Conservation (phyloP, 2,888 invertebrate species). For the Amorpha juglandis region DNA sequence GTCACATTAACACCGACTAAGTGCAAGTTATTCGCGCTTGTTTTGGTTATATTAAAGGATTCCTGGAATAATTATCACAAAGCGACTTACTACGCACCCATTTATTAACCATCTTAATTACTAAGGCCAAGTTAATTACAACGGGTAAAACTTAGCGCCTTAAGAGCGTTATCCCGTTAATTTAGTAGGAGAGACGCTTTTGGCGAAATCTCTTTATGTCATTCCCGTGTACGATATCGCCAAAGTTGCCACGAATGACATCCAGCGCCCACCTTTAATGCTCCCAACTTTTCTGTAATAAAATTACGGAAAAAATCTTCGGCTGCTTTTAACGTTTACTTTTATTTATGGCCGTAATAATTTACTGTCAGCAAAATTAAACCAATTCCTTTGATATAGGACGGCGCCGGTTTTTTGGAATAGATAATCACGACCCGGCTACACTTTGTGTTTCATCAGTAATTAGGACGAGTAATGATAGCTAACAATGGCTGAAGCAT, state of each 20-base stretch:
- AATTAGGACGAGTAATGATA: conserved; percentile 25
- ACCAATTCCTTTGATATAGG: conserved; percentile 63
- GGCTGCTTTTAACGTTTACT: conserved; percentile 74
- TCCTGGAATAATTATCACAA: conserved; percentile 78
- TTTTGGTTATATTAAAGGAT: conserved; percentile 80
- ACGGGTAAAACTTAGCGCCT: conserved; percentile 77
- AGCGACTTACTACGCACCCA: conserved; percentile 78
- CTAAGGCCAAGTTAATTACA: conserved; percentile 80
- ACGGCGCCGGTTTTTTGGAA: conserved; percentile 58
- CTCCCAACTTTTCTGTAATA: conserved; percentile 73
- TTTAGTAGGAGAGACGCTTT: conserved; percentile 66
- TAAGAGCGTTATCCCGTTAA: conserved; percentile 76
- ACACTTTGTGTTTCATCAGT: conserved; percentile 24
- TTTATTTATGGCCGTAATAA: conserved; percentile 77
- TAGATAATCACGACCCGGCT: conserved; percentile 15
- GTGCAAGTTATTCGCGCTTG: conserved; percentile 66
- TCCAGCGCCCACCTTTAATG: conserved; percentile 66
- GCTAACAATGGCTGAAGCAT: conserved; percentile 18
- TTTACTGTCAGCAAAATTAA: conserved; percentile 71
- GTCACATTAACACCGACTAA: conserved; percentile 66
- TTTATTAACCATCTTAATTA: conserved; percentile 83
- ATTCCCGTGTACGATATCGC: conserved; percentile 61
- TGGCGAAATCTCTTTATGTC: conserved; percentile 70
- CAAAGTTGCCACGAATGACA: conserved; percentile 60
- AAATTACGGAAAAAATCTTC: conserved; percentile 76